Conservation (phyloP, 2,888 invertebrate species). For the Saturnia japonica region DNA sequence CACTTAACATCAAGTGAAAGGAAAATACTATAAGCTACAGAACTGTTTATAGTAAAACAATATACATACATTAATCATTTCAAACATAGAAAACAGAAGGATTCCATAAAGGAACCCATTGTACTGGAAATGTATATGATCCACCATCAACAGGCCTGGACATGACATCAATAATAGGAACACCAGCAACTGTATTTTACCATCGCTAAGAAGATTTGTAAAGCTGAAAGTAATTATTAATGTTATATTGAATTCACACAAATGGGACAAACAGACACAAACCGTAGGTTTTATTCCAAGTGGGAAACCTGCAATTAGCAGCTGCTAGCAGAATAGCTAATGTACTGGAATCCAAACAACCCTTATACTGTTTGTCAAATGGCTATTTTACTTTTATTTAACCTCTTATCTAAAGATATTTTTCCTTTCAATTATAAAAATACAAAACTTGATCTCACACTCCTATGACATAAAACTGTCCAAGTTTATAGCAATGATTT, state of each 20-base stretch:
- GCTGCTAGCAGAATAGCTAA: too few relatives aligned
- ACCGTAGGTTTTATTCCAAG: too few relatives aligned
- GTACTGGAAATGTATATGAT: conserved; percentile 99
- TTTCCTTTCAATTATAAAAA: neutral
- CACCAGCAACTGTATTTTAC: conserved; percentile 74
- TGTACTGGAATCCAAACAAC: neutral
- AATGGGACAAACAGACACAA: neutral
- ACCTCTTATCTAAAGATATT: neutral
- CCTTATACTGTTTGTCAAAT: neutral
- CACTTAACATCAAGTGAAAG: too few relatives aligned
- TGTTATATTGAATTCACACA: neutral
- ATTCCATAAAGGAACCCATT: conserved; percentile 97
- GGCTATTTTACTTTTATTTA: neutral
- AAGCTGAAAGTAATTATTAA: conserved; percentile 73
- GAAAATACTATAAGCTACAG: neutral
- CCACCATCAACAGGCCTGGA: conserved; percentile 94
- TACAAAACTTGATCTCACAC: too few relatives aligned
- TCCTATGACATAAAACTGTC: neutral
- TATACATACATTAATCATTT: conserved; percentile 83
- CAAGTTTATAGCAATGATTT: neutral
- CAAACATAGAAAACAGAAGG: conserved; percentile 88
- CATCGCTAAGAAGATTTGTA: conserved; percentile 77
- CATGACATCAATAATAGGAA: conserved; percentile 89
- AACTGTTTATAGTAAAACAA: neutral
- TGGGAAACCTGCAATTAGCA: too few relatives aligned